Evolutionary conservation across 2,888 invertebrate species (phyloP).

Genomic region (Allophyes oxyacanthae): DNA sequence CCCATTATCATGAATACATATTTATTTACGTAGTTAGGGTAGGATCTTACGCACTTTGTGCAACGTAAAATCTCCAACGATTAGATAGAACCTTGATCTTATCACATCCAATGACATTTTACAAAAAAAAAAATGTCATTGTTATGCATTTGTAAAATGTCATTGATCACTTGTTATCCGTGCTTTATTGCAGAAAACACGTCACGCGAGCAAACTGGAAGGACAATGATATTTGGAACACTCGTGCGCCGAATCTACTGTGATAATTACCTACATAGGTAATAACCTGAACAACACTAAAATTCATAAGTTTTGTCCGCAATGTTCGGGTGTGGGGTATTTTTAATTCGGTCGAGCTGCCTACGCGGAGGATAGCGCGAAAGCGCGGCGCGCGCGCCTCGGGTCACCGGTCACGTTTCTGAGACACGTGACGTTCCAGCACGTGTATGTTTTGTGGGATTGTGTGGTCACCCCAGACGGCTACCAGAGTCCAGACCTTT

Average conservation of each 20-base stretch:
- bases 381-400: constrained; percentile 58
- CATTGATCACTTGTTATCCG: no score
- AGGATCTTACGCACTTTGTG: no score
- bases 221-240: constrained; percentile 36
- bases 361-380: constrained; percentile 46
- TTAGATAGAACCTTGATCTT: no score
- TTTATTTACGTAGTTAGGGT: no score
- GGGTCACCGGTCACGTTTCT: constrained; percentile 69
- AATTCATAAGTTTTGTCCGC: neutral
- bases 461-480: constrained; percentile 42
- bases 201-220: constrained; percentile 2
- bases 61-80: no score
- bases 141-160: no score
- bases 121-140: no score
- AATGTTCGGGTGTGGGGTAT: constrained; percentile 8
- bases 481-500: constrained; percentile 36
- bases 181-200: no score
- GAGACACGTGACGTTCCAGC: constrained; percentile 70
- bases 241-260: constrained; percentile 32
- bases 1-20: no score
- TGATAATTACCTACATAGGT: constrained; percentile 38
- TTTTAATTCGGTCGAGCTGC: constrained; percentile 53
- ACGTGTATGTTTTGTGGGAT: constrained; percentile 63
- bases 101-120: no score
- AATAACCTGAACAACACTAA: constrained; percentile 33